Percentiles rank a stretch among this genome's conserved stretches.
phyloP scores from a whole-genome alignment of 2,888 invertebrate genomes.

The Aphodius granarius region DNA sequence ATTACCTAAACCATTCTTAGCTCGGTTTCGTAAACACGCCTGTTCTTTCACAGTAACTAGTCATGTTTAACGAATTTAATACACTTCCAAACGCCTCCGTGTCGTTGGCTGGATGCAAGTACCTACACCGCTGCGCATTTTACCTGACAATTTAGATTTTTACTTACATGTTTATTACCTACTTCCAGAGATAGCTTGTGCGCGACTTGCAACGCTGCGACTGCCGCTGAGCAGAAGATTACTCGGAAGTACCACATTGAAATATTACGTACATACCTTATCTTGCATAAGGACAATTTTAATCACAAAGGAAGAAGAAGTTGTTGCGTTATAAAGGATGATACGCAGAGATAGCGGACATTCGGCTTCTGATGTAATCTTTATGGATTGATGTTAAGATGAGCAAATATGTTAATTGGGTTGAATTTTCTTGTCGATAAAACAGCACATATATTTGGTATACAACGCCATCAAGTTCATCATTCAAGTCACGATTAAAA shows the following conservation, averaged over 20 bases:
- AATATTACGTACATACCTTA: neutral
- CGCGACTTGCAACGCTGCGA: neutral
- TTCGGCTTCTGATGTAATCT: neutral
- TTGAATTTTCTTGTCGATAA: too few relatives aligned
- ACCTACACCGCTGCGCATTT: neutral
- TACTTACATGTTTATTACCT: neutral
- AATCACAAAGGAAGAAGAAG: conserved; percentile 7
- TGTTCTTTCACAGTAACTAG: neutral
- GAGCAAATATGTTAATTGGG: too few relatives aligned
- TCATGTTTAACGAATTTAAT: neutral
- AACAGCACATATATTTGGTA: too few relatives aligned
- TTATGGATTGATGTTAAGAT: too few relatives aligned
- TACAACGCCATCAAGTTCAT: neutral
- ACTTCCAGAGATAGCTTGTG: neutral
- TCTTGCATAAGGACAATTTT: conserved; percentile 9
- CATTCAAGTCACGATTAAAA: conserved; percentile 8
- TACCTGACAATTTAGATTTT: neutral
- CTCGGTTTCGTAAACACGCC: neutral
- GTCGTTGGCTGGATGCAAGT: neutral
- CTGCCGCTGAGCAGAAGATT: neutral
- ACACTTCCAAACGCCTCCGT: neutral
- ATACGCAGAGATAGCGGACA: neutral
- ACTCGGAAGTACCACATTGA: neutral
- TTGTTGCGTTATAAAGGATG: neutral
- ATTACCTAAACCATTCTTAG: neutral